Conservation (phyloP, 2,888 invertebrate genomes). For the Drosophila flavopinicola region DNA sequence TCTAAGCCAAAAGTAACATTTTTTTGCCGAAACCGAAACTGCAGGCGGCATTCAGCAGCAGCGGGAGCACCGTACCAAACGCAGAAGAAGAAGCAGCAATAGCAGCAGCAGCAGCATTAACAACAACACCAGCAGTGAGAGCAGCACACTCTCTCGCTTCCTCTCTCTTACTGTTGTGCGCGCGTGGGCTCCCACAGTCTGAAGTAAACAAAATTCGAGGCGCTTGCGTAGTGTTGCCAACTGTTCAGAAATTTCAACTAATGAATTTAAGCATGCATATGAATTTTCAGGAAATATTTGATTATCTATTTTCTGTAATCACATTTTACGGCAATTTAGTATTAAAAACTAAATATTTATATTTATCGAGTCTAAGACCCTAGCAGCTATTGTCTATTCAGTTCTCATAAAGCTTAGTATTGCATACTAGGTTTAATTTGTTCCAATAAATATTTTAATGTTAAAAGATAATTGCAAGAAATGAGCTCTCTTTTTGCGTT, state of each 20-base stretch:
- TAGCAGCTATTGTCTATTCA: no score
- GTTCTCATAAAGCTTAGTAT: no score
- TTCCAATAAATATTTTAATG: no score
- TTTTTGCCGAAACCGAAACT: constrained; percentile 50
- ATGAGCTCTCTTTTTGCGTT: not conserved
- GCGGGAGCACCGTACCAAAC: constrained; percentile 10
- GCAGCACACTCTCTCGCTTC: constrained; percentile 26
- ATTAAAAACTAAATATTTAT: not conserved
- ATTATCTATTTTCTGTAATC: no score
- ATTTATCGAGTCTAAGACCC: no score
- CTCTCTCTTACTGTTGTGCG: constrained; percentile 13
- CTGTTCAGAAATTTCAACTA: not conserved
- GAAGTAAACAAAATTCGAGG: constrained; percentile 63
- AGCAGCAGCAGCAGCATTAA: constrained; percentile 15
- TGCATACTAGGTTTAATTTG: no score
- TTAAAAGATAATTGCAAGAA: no score
- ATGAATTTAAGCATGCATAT: not conserved
- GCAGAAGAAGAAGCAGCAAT: constrained; percentile 7
- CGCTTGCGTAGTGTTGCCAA: constrained; percentile 40
- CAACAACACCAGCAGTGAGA: constrained; percentile 27
- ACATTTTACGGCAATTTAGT: no score
- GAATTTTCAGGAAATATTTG: no score
- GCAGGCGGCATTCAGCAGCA: constrained; percentile 43
- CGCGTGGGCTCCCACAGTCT: constrained; percentile 30
- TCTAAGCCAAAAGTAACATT: constrained; percentile 57